Conservation (phyloP, 2,797 vertebrate species). For the Anomalospiza imberbis region DNA sequence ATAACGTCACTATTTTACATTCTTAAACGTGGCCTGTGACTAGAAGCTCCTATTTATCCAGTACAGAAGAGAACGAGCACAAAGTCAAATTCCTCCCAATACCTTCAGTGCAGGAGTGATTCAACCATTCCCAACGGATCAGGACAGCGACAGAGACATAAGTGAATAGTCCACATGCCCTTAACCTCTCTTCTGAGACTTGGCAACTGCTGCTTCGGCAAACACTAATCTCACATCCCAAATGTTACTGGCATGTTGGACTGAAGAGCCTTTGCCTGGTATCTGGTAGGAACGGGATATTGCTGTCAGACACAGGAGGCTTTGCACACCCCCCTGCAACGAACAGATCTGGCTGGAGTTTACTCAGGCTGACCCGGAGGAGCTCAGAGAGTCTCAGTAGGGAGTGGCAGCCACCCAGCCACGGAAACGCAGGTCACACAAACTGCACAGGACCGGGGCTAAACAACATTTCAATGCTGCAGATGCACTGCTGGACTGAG, state of each 20-base stretch:
- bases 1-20: background rate
- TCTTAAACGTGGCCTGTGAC: background rate
- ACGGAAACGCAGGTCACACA: rapidly evolving
- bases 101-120: background rate
- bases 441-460: background rate
- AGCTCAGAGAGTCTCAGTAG: background rate
- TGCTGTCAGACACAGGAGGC: background rate
- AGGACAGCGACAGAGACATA: background rate
- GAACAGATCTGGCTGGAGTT: background rate
- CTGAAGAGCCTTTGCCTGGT: background rate
- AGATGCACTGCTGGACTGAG: background rate
- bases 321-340: background rate
- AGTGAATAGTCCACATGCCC: background rate
- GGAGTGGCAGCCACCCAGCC: background rate
- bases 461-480: background rate
- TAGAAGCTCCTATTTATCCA: background rate
- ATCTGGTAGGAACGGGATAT: background rate
- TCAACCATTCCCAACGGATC: background rate
- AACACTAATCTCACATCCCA: background rate
- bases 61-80: background rate
- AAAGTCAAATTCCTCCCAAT: background rate
- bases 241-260: background rate
- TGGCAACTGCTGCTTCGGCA: background rate
- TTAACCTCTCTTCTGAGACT: background rate
- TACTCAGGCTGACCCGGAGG: background rate